Base-by-base conservation (phyloP, 2,797 vertebrate species). In the Paguma larvata region DNA sequence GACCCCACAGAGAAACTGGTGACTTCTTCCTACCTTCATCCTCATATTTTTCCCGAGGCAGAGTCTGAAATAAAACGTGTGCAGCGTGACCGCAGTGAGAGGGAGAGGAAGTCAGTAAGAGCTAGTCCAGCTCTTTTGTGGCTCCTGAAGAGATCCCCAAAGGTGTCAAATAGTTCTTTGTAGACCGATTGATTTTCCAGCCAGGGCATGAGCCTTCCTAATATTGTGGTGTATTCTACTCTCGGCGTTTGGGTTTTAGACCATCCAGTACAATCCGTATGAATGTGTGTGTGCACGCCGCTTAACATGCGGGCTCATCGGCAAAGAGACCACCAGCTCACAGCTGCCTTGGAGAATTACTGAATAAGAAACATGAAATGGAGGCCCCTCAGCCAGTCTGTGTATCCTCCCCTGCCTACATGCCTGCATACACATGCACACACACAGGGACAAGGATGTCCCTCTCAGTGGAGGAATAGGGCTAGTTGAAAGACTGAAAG, bases 51-150 rank as follows among this genome's bases (percentile, higher is more conserved):
- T 91, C 15, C 15, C 85, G 38, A 87, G 63, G 68, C 38, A 86
- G n/a, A 63, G 72, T 91, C 53, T 65, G 80, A 97, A 95, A 89
- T 65, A 86, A 83, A 65, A 46, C 63, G 2, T 77, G 41, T 82
- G 44, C 46, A 53, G 19, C 0, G 0, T 86, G 27, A 89, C 85
- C 82, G 85, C 59, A 32, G 27, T 72, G 62, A 85, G 70, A 94
- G n/a, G 75, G 73, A 83, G 32, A 85, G 10, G 30, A 83, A 89
- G 53, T 79, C 75, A 73, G 23, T 30, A 32, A 59, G 68, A 92
- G 34, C 46, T 77, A 80, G 59, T 56, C 4, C 23, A 85, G 51
- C 16, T 91, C 34, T 89, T 80, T 5, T 23, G 46, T 56, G n/a
- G 44, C 44, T 82, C 34, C 51, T 85, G 10, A 91, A 87, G 48